phyloP scores from a whole-genome alignment of 2,113 vertebrate genomes.

The Eidolon helvum region DNA sequence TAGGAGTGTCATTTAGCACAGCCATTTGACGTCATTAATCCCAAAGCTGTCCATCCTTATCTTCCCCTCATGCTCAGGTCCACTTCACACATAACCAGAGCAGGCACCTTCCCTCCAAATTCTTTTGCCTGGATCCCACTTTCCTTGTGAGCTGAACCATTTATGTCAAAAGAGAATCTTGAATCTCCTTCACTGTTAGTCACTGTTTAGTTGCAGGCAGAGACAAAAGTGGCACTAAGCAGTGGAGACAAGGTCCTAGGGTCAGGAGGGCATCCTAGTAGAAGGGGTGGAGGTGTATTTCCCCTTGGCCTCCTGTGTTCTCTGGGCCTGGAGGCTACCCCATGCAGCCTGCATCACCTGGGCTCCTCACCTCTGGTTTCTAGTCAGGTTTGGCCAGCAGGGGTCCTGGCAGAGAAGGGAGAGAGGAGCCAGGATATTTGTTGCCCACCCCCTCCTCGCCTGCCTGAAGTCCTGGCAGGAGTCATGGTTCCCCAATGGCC shows the following conservation, averaged over 20 bases:
- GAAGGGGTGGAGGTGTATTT: fast-evolving
- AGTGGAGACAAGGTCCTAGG: background rate
- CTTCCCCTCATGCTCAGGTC: too few species aligned
- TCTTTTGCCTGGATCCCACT: background rate
- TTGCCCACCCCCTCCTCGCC: fast-evolving
- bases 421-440: too few species aligned
- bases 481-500: background rate
- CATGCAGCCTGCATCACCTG: fast-evolving
- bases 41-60: background rate
- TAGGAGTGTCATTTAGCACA: background rate
- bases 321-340: background rate
- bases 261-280: background rate
- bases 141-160: background rate
- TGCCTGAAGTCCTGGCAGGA: background rate
- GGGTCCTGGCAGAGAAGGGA: background rate
- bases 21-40: fast-evolving
- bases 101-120: background rate
- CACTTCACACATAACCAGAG: background rate
- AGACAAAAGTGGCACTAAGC: background rate
- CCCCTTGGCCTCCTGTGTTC: background rate
- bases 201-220: background rate
- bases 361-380: background rate
- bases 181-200: background rate
- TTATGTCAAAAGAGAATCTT: background rate
- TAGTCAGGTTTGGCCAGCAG: background rate